phyloP scores from a whole-genome alignment of 2,113 vertebrate genomes.

The Panthera tigris region DNA sequence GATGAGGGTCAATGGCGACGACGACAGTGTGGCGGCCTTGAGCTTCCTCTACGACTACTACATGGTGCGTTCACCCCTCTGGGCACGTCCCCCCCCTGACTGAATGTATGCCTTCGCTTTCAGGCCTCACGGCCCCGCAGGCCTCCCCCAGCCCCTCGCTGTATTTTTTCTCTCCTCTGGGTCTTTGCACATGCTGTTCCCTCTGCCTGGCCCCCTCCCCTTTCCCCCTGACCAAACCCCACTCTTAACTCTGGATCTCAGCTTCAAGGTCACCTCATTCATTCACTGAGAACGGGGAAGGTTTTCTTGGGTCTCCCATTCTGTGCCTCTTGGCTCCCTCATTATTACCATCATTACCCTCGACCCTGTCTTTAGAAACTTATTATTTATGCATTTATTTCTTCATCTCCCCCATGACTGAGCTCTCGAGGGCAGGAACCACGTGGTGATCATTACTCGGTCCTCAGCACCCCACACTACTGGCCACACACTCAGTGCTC shows the following conservation, averaged over 20 bases:
- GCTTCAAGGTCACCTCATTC: neutral
- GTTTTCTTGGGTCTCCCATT: neutral
- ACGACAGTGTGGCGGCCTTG: constrained; percentile 90
- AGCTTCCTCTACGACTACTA: constrained; percentile 95
- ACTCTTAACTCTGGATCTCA: neutral
- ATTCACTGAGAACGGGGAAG: neutral
- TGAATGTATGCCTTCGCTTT: neutral
- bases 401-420: neutral
- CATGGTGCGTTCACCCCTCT: constrained; percentile 77
- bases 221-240: neutral
- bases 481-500: neutral
- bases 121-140: neutral
- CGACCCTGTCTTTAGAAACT: neutral
- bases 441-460: neutral
- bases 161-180: neutral
- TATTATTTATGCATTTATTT: neutral
- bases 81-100: rapidly evolving
- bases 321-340: neutral
- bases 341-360: neutral
- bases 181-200: neutral
- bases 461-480: neutral
- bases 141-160: neutral
- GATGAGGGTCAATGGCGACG: constrained; percentile 92
- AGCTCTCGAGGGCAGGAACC: neutral
- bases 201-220: neutral